Conservation (phyloP, 2,113 vertebrate genomes). For the Etheostoma cragini region DNA sequence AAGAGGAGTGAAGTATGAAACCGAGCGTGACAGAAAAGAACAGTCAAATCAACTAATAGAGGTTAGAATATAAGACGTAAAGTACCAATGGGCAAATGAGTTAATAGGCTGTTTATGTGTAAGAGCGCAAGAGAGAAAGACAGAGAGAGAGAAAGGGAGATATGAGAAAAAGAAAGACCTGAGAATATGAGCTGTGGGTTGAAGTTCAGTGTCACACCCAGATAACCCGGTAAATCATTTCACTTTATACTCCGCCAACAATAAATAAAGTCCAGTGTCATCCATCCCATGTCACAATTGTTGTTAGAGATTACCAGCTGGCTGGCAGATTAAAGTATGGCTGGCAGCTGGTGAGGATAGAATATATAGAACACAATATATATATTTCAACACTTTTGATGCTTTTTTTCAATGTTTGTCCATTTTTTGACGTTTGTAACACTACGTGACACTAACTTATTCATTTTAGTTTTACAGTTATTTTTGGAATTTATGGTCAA, state of each 20-base stretch:
- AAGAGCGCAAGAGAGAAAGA: neutral
- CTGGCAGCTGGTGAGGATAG: neutral
- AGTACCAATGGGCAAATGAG: conserved; percentile 2
- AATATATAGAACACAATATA: neutral
- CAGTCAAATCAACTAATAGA: conserved; percentile 20
- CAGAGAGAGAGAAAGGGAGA: neutral
- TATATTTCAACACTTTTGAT: too few species aligned
- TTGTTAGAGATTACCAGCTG: neutral
- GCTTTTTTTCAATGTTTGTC: too few species aligned
- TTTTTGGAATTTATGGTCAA: too few species aligned
- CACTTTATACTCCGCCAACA: conserved; percentile 22
- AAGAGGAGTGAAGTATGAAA: conserved; percentile 13
- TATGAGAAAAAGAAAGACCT: neutral
- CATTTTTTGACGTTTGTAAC: too few species aligned
- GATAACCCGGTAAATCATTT: neutral
- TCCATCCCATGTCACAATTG: neutral
- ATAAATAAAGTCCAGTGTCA: neutral
- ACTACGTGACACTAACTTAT: too few species aligned
- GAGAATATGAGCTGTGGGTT: conserved; percentile 14
- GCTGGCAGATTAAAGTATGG: neutral
- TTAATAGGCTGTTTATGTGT: neutral
- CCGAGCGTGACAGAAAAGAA: neutral
- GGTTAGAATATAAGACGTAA: conserved; percentile 21
- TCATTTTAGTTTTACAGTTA: too few species aligned
- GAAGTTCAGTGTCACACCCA: conserved; percentile 53